phyloP scores from a whole-genome alignment of 2,888 invertebrate species.

The Oscheius sp. region DNA sequence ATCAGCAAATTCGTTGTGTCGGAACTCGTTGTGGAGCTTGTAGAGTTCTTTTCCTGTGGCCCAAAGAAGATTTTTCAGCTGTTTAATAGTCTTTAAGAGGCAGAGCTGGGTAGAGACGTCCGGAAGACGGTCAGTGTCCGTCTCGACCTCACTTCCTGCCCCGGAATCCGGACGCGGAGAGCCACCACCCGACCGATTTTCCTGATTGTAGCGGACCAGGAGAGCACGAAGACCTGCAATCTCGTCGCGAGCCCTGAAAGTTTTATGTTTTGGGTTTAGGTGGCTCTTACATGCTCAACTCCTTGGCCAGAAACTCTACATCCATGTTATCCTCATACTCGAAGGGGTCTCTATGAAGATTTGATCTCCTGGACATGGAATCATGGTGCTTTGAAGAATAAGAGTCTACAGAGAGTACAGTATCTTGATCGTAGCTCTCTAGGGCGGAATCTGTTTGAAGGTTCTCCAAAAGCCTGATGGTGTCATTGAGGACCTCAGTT shows the following conservation, averaged over 20 bases:
- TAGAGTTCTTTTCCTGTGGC: slow-evolving; percentile 22
- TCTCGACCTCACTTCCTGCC: slow-evolving; percentile 53
- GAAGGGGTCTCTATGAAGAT: slow-evolving; percentile 33
- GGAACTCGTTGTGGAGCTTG: neutral
- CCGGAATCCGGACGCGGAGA: slow-evolving; percentile 65
- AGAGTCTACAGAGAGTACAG: slow-evolving; percentile 1
- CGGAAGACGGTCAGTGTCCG: slow-evolving; percentile 17
- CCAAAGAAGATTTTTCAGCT: slow-evolving; percentile 19
- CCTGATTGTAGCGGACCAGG: slow-evolving; percentile 57
- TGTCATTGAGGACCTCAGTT: slow-evolving; percentile 55
- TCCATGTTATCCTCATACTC: slow-evolving; percentile 45
- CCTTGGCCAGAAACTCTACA: slow-evolving; percentile 59
- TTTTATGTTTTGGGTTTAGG: neutral
- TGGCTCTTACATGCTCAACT: slow-evolving; percentile 51
- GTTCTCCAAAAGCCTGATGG: slow-evolving; percentile 1
- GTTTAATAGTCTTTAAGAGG: slow-evolving; percentile 16
- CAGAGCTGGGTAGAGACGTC: slow-evolving; percentile 17
- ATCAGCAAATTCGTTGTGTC: slow-evolving; percentile 2
- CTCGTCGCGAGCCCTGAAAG: slow-evolving; percentile 57
- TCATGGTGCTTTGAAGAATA: neutral
- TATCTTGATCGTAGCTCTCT: slow-evolving; percentile 24
- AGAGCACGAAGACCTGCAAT: slow-evolving; percentile 57
- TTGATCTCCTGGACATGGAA: neutral
- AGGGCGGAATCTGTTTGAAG: slow-evolving; percentile 2
- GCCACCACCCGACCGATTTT: slow-evolving; percentile 53